Base-by-base conservation (phyloP, 2,113 vertebrate species). In the Esox niger region DNA sequence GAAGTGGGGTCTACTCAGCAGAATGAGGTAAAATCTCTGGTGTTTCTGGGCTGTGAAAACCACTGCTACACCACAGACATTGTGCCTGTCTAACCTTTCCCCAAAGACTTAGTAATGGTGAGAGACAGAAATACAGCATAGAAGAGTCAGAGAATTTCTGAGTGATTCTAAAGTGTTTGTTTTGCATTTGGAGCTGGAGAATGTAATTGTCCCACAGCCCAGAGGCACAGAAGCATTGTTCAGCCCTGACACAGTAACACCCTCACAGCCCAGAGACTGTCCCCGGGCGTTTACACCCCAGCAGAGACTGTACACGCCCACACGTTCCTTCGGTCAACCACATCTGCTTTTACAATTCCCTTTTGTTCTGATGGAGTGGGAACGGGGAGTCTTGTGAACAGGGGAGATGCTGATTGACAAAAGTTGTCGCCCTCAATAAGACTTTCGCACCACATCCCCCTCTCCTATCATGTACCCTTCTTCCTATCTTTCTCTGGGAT, bases 121-220 rank as follows among this genome's bases (percentile, higher is more conserved):
- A 38, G 13, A 46, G 23, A 57, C 15, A 35, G 32, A 67, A 4
- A 59, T 23, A 33, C 55, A 38, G 33, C 23, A 30, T 5, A 23
- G 6, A 20, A 7, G 54, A 4, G 52, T 5, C 2, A 23, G 54
- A 26, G 70, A 43, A 38, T 6, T 64, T 30, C 9, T 26, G 62
- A 21, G 13, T 2, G 54, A 29, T 81, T 81, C 79, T 84, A 82
- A 76, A 81, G 70, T 49, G 27, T 66, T 75, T 79, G 35, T 71
- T 72, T 74, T 69, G 23, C 72, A 76, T 80, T 79, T 68, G 71
- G 75, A 86, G 83, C 75, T 80, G 79, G 84, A 87, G 89, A 89
- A 89, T 88, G 83, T 85, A 87, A 88, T n/a, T 88, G 75, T 86
- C 84, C 78, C 78, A 85, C 83, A 81, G 78, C 86, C 77, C 78